A percentile compares a stretch with the other conserved stretches of the same genome.
Evolutionary conservation across 30 jellyfish, hydroid and myxozoan genomes (phyloP).

Genomic region (Cassiopea andromeda): DNA sequence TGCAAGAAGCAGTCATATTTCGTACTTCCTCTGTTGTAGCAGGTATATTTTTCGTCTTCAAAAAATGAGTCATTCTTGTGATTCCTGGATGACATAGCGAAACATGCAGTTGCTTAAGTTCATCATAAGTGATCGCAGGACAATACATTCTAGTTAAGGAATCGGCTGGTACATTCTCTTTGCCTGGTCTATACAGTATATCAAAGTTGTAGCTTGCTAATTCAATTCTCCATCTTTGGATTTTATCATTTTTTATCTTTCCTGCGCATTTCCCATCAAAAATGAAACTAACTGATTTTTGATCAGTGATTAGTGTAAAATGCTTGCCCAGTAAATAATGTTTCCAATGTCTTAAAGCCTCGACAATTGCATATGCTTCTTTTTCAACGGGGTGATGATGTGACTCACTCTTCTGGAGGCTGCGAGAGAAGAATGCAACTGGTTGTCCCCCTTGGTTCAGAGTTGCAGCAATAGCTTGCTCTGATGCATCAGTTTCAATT

Average conservation of each 20-base stretch:
- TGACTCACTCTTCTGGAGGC: conserved; percentile 54
- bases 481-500: conserved; percentile 92
- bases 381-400: conserved; percentile 74
- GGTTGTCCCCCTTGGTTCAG: conserved; percentile 86
- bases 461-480: conserved; percentile 80
- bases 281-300: conserved; percentile 79
- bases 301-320: conserved; percentile 80
- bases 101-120: conserved; percentile 41
- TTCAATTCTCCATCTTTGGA: conserved; percentile 81
- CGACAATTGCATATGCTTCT: conserved; percentile 82
- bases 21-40: conserved; percentile 40
- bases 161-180: conserved; percentile 73
- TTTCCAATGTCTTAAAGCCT: conserved; percentile 77
- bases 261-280: conserved; percentile 49
- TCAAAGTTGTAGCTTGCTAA: conserved; percentile 77
- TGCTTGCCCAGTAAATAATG: conserved; percentile 75
- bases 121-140: conserved; percentile 32
- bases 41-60: conserved; percentile 21
- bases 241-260: conserved; percentile 81
- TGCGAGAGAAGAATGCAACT: conserved; percentile 77
- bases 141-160: conserved; percentile 60
- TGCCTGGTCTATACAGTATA: conserved; percentile 84
- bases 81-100: conserved; percentile 87
- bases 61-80: conserved; percentile 64
- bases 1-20: neutral